phyloP scores from a whole-genome alignment of 2,888 invertebrate species.

The Brenthis hecate region DNA sequence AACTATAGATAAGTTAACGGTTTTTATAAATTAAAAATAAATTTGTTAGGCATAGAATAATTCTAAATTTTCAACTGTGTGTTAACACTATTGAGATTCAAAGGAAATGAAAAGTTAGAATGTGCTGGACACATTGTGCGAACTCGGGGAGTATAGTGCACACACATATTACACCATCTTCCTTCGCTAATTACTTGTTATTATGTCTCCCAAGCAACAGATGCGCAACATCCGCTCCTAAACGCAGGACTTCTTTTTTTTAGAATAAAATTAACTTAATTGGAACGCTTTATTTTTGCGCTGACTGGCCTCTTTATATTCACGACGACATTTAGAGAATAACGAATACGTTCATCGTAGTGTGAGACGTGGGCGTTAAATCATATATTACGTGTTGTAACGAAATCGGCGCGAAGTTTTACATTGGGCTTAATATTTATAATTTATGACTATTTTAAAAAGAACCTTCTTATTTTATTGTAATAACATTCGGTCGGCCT shows the following conservation, averaged over 20 bases:
- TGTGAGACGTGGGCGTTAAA: slow-evolving; percentile 17
- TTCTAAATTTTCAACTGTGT: no score
- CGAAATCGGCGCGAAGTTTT: slow-evolving; percentile 16
- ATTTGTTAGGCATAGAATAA: no score
- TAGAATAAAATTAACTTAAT: slow-evolving; percentile 37
- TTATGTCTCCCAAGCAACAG: slow-evolving; percentile 75
- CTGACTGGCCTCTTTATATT: slow-evolving; percentile 27
- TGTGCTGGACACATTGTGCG: slow-evolving; percentile 79
- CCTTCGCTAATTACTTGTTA: slow-evolving; percentile 77
- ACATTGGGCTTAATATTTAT: slow-evolving; percentile 8
- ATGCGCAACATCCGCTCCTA: slow-evolving; percentile 78
- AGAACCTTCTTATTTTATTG: neutral
- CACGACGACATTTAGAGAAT: slow-evolving; percentile 17
- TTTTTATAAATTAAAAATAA: no score
- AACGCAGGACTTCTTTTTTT: slow-evolving; percentile 49
- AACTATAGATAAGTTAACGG: no score
- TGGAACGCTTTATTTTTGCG: slow-evolving; percentile 40
- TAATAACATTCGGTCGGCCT: neutral
- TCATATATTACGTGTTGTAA: slow-evolving; percentile 19
- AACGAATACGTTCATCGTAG: slow-evolving; percentile 18
- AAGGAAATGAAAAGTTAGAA: slow-evolving; percentile 34
- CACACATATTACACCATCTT: slow-evolving; percentile 52
- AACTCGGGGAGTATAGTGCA: slow-evolving; percentile 53
- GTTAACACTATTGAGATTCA: neutral
- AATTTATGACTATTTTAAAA: slow-evolving; percentile 9